Base-by-base conservation (phyloP, 2,113 vertebrate genomes). In the Coryphaenoides rupestris region DNA sequence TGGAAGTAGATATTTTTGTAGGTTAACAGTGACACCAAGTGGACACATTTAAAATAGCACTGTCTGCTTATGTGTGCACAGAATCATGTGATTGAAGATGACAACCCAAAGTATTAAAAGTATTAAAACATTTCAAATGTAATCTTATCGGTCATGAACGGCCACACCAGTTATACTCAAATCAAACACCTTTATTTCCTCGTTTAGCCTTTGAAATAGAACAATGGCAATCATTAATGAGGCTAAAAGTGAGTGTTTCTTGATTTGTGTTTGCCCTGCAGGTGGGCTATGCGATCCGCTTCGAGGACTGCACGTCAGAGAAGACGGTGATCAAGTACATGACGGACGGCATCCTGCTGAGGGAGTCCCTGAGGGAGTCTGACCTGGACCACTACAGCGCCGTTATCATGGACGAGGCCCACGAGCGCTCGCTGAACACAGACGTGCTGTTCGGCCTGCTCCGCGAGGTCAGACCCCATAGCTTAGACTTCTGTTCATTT, bases 331-430 rank as follows among this genome's bases (percentile, higher is more conserved):
- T 99, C 65, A 99, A 99, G 65, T 99, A 99, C 89, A 99, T 99
- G 97, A 99, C 97, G 0, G 97, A 99, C 0, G 97, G 97, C 17
- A 99, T 99, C 83, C 87, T 99, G 59, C 92, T 99, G n/a, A 92
- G 97, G 0, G 97, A 99, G 87, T 98, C 96, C 0, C 89, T 98
- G 76, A 91, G 97, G 4, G 97, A 99, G 76, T 95, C 96, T 0
- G 97, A 99, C 75, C 87, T 99, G 77, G 97, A 99, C 80, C 95
- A 99, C 86, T 99, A 99, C 80, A 99, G 97, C 0, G 97, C 96
- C 0, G 93, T 99, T 65, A 99, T 99, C 79, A 99, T 99, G 97
- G 97, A 99, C 0, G 97, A 99, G 80, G 97, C 97, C 0, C 97
- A 99, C 0, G 97, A 99, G 62, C 95, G 97, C 65, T 99, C 97